Conservation (phyloP, 2,113 vertebrate species). For the Elephas maximus region DNA sequence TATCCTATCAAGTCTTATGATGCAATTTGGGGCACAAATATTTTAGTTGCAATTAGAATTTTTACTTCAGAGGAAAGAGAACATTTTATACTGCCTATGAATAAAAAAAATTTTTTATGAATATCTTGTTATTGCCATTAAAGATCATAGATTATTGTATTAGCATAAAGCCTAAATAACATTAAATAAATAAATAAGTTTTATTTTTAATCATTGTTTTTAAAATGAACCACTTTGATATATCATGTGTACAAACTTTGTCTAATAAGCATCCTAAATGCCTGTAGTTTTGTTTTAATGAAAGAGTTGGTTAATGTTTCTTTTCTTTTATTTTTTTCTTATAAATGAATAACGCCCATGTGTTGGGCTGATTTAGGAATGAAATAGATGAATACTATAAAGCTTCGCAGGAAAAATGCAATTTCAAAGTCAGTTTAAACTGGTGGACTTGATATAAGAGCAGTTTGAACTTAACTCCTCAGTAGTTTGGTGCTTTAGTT, state of each 20-base stretch:
- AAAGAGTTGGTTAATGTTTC: conserved; percentile 39
- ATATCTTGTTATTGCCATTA: conserved; percentile 37
- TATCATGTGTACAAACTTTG: background rate
- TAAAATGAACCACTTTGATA: background rate
- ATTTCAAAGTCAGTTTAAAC: conserved; percentile 63
- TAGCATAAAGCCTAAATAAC: background rate
- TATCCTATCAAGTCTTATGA: background rate
- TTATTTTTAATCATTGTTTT: conserved; percentile 25
- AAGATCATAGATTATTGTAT: background rate
- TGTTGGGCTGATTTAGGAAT: conserved; percentile 48
- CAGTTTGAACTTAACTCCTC: conserved; percentile 30
- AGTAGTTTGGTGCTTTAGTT: conserved; percentile 67
- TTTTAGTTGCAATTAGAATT: conserved; percentile 71
- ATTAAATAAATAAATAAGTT: background rate
- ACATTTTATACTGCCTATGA: background rate
- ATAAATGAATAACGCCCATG: conserved; percentile 24
- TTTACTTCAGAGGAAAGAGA: conserved; percentile 47
- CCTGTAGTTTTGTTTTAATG: conserved; percentile 50
- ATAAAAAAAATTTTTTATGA: background rate
- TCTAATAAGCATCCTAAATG: background rate
- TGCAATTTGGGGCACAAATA: conserved; percentile 28
- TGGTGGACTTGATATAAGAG: background rate
- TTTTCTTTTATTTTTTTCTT: conserved; percentile 36
- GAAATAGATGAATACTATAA: conserved; percentile 23
- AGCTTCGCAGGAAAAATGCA: conserved; percentile 15